Percentiles rank a stretch among this genome's conserved stretches.
These are phyloP conservation scores for Pangasius djambal DNA, from an alignment of 2,797 vertebrate genomes.

Conservation along the genomic window DNA sequence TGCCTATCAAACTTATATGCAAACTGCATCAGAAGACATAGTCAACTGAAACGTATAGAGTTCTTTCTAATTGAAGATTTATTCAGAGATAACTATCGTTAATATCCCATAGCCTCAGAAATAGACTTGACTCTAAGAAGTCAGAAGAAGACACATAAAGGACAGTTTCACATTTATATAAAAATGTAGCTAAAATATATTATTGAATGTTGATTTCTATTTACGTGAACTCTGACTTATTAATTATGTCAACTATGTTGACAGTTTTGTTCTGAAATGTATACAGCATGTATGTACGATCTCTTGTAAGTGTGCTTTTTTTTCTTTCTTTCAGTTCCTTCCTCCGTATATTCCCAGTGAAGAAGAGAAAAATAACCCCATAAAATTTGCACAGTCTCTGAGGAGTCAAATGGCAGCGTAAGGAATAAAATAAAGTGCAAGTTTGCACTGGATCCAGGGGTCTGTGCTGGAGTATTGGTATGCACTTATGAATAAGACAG, in stretches of 20 bases:
- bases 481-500: not conserved
- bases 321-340: conserved; percentile 80
- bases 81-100: not conserved
- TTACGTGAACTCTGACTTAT: not conserved
- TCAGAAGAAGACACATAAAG: not conserved
- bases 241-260: not conserved
- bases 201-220: not conserved
- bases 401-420: conserved; percentile 89
- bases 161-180: not conserved
- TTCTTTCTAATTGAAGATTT: not conserved
- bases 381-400: conserved; percentile 84
- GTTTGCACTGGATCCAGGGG: not conserved
- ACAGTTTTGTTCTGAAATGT: not conserved
- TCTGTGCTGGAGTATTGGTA: not conserved
- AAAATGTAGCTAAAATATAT: not conserved
- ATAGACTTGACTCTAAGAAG: not conserved
- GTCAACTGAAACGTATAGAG: not conserved
- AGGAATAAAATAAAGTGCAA: conserved; percentile 55
- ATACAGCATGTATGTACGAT: not conserved
- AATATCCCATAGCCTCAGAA: not conserved
- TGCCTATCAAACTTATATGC: not conserved
- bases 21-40: not conserved
- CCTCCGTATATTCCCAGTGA: conserved; percentile 86
- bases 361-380: conserved; percentile 84
- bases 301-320: not conserved